Evolutionary conservation across 2,888 invertebrate genomes (phyloP).

Genomic region (Macaria liturata): DNA sequence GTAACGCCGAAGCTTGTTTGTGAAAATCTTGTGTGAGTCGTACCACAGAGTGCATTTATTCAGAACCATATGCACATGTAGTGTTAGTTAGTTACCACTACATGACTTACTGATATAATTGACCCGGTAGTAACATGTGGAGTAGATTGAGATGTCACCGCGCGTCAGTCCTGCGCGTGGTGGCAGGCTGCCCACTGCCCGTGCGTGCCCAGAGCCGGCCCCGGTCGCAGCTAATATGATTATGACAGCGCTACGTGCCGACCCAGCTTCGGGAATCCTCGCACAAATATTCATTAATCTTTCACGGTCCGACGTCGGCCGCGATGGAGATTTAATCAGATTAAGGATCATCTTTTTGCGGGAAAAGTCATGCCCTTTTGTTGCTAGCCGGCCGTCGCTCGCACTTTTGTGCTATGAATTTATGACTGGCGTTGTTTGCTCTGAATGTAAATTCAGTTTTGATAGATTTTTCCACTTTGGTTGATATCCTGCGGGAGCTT

Average conservation of each 20-base stretch:
- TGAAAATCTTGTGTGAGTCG: too few relatives aligned
- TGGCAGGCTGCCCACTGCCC: slow-evolving; percentile 34
- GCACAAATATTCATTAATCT: slow-evolving; percentile 84
- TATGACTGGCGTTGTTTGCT: slow-evolving; percentile 75
- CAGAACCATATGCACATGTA: too few relatives aligned
- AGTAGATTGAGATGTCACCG: slow-evolving; percentile 26
- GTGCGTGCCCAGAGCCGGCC: slow-evolving; percentile 58
- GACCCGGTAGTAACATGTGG: slow-evolving; percentile 10
- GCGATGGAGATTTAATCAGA: slow-evolving; percentile 84
- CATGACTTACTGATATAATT: too few relatives aligned
- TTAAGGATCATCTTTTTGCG: slow-evolving; percentile 83
- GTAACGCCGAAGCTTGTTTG: too few relatives aligned
- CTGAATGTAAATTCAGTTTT: slow-evolving; percentile 73
- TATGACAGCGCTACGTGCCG: slow-evolving; percentile 82
- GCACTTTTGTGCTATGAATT: slow-evolving; percentile 80
- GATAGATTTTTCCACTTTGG: slow-evolving; percentile 46
- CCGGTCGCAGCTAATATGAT: slow-evolving; percentile 80
- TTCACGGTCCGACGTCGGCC: slow-evolving; percentile 82
- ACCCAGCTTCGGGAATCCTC: slow-evolving; percentile 79
- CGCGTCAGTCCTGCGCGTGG: slow-evolving; percentile 32
- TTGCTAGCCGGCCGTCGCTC: slow-evolving; percentile 77
- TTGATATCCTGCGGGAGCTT: slow-evolving; percentile 40
- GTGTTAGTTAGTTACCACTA: too few relatives aligned
- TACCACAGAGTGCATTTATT: too few relatives aligned
- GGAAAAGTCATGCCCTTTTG: slow-evolving; percentile 81